Conservation (phyloP, 2,113 vertebrate genomes). For the Vidua chalybeata region DNA sequence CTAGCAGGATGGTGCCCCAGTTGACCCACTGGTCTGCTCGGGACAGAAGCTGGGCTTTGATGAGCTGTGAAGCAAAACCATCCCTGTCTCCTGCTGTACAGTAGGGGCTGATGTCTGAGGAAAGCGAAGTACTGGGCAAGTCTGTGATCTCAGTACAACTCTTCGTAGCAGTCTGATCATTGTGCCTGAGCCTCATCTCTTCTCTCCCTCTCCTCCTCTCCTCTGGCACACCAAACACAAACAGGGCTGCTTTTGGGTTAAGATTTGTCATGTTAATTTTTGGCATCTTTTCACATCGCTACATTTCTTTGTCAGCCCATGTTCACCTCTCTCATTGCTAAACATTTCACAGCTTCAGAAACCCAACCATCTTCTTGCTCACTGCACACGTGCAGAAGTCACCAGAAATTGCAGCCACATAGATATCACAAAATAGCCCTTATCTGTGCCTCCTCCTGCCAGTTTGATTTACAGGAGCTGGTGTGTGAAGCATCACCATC, state of each 20-base stretch:
- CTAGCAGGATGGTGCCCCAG: background rate
- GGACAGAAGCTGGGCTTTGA: background rate
- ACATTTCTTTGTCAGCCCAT: background rate
- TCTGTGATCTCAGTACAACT: background rate
- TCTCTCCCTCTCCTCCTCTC: background rate
- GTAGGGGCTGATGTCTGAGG: background rate
- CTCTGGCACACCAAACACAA: background rate
- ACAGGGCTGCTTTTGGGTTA: background rate
- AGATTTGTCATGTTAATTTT: background rate
- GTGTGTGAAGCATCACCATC: background rate
- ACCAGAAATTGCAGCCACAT: fast-evolving
- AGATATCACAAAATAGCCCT: background rate
- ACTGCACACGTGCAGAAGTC: background rate
- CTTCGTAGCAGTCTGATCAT: background rate
- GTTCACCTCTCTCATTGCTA: background rate
- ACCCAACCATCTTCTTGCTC: background rate
- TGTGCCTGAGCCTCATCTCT: background rate
- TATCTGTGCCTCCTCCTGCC: background rate
- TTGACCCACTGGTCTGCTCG: fast-evolving
- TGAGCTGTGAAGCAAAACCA: background rate
- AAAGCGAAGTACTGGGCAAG: background rate
- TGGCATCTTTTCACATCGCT: background rate
- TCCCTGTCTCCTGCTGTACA: background rate
- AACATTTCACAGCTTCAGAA: background rate
- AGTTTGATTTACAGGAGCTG: background rate